phyloP scores from a whole-genome alignment of 2,888 invertebrate genomes.

The Limnephilus lunatus region DNA sequence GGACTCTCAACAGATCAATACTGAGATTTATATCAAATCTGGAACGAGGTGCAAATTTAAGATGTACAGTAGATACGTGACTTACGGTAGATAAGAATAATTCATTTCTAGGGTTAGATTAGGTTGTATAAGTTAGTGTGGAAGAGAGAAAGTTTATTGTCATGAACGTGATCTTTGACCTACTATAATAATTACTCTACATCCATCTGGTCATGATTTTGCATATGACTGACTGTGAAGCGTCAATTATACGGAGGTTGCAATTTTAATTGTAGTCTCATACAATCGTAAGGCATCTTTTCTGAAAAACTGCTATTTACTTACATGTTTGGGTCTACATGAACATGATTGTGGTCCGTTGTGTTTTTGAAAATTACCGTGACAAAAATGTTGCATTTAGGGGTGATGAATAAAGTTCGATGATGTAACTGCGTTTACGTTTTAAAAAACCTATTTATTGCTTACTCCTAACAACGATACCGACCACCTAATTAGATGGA shows the following conservation, averaged over 20 bases:
- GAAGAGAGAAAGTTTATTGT: not conserved
- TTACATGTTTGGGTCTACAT: not conserved
- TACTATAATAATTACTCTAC: not conserved
- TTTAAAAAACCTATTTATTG: too few species aligned
- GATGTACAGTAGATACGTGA: not conserved
- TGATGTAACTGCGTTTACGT: too few species aligned
- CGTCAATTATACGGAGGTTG: not conserved
- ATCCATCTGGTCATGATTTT: not conserved
- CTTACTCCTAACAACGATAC: too few species aligned
- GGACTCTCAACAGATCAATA: not conserved
- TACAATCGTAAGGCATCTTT: not conserved
- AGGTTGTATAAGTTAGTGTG: not conserved
- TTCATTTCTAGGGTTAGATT: not conserved
- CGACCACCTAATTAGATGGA: too few species aligned
- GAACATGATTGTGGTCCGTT: too few species aligned
- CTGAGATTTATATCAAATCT: not conserved
- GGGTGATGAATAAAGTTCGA: too few species aligned
- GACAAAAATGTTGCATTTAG: too few species aligned
- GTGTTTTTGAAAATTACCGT: too few species aligned
- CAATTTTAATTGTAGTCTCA: not conserved
- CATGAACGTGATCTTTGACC: not conserved
- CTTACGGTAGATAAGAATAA: not conserved
- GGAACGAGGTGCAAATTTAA: not conserved
- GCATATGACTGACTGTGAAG: not conserved
- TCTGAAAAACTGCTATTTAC: not conserved